Evolutionary conservation across 2,888 invertebrate species (phyloP), one percentile per base, ranked within the genome.

Genomic region (Catocala fraxini): DNA sequence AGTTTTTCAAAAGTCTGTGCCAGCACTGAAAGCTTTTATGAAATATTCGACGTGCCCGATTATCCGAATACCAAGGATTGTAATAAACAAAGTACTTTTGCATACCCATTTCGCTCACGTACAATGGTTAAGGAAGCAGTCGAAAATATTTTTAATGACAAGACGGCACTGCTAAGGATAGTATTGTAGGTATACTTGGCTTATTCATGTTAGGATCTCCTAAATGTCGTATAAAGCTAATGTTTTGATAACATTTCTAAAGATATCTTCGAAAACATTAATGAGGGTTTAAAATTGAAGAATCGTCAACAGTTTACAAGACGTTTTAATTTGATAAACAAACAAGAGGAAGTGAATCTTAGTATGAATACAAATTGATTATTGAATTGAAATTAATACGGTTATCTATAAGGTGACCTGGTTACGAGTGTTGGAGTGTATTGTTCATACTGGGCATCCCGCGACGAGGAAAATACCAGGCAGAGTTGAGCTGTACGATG

Each of bases 401-500:
- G 52, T 39, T 42, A 53, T 39, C 51, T 59, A 41, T 34, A 25
- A 51, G 46, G 10, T 60, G 66, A 51, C 71, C 71, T 59, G 59
- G 58, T 57, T 71, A 64, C 35, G 10, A 11, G 33, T 43, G 56
- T 51, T 11, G 53, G 54, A 56, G 54, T 63, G 55, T 43, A 47
- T 34, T 52, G 52, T 59, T 42, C 41, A 46, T 51, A 47, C 56
- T 55, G 65, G 70, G 25, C 25, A 15, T 15, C 15, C 15, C 15
- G 2, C 2, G 25, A 25, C 62, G 60, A 64, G 68, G 69, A 73
- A 68, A 77, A 64, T 60, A 59, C 55, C 39, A 52, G 39, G 43
- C 11, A 35, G 15, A 12, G 69, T 70, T 74, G 77, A 75, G 79
- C 78, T 83, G 85, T 86, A 82, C 80, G 84, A 80, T 79, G 71